Evolutionary conservation across 2,797 vertebrate species (phyloP), one percentile per base, ranked within the genome.

Genomic region (Ctenosaura bakeri): DNA sequence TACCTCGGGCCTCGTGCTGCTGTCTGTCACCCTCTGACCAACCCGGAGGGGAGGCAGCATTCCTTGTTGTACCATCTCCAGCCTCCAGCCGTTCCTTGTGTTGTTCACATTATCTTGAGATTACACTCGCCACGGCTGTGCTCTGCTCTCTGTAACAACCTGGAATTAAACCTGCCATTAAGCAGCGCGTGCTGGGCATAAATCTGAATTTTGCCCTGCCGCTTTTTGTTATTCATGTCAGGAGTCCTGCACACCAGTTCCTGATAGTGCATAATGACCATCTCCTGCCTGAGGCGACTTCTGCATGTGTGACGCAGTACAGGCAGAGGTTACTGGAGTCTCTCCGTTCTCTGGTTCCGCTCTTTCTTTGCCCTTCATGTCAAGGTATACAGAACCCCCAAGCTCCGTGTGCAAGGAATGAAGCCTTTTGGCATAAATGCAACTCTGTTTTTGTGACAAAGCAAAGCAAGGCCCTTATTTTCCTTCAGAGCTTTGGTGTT

Each of bases 121-220:
- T 95, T 90, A 95, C 94, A 90, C 85, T 90, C 92, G 20, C 2
- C 69, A 83, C 52, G 88, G 93, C 94, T 88, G 89, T 91, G 95
- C 93, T 94, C 94, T 85, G 90, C 94, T 95, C 94, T 83, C 85
- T 92, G 92, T 94, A 95, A 94, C 93, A 95, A 64, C 91, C 88
- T 83, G 46, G 92, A 92, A 96, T 96, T 95, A 95, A 96, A 95
- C 94, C 93, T 95, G 95, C 95, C 96, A 94, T 96, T 95, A 95
- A 46, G 94, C 92, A 69, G 59, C 71, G 91, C 90, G 94, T 92
- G 94, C 94, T 84, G 94, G 93, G 94, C 95, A 90, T 88, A 93
- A 94, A 92, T 91, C 12, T 81, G 92, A 95, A 94, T 96, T 95
- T 93, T 90, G 94, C 87, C 1, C 85, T 18, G 89, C 85, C 90